Percentiles rank a stretch among this genome's conserved stretches.
Conservation (phyloP, 2,888 invertebrate species). For the Tetropium fuscum region DNA sequence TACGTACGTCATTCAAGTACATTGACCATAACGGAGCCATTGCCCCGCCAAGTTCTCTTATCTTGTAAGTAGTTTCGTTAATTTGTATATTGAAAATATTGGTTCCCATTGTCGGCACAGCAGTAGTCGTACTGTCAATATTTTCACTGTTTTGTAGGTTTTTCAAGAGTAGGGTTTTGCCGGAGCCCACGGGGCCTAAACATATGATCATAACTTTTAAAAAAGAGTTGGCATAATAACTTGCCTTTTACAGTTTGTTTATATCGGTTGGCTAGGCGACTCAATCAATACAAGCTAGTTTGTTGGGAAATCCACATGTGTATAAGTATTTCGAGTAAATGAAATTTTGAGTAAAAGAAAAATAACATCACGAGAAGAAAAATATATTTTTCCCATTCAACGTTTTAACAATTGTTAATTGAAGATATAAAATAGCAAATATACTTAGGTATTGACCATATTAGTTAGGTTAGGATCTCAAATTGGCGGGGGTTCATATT, state of each 20-base stretch:
- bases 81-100: slow-evolving; percentile 77
- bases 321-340: too few species aligned
- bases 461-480: too few species aligned
- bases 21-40: slow-evolving; percentile 87
- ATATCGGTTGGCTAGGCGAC: slow-evolving; percentile 4
- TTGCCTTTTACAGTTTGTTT: too few species aligned
- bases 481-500: too few species aligned
- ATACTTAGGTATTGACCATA: too few species aligned
- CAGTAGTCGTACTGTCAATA: slow-evolving; percentile 82
- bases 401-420: too few species aligned
- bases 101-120: slow-evolving; percentile 84
- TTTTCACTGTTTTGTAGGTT: slow-evolving; percentile 77
- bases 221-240: background rate
- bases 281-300: slow-evolving; percentile 11
- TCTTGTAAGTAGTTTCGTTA: slow-evolving; percentile 49
- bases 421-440: too few species aligned
- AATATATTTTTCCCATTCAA: too few species aligned
- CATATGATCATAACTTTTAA: slow-evolving; percentile 69
- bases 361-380: too few species aligned
- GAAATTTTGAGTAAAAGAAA: too few species aligned
- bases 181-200: slow-evolving; percentile 83
- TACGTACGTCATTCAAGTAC: slow-evolving; percentile 76
- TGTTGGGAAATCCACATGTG: too few species aligned
- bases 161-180: slow-evolving; percentile 84
- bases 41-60: slow-evolving; percentile 79